Evolutionary conservation across 1,140 invertebrate genomes (phyloP).

Genomic region (Zaprionus davidi): DNA sequence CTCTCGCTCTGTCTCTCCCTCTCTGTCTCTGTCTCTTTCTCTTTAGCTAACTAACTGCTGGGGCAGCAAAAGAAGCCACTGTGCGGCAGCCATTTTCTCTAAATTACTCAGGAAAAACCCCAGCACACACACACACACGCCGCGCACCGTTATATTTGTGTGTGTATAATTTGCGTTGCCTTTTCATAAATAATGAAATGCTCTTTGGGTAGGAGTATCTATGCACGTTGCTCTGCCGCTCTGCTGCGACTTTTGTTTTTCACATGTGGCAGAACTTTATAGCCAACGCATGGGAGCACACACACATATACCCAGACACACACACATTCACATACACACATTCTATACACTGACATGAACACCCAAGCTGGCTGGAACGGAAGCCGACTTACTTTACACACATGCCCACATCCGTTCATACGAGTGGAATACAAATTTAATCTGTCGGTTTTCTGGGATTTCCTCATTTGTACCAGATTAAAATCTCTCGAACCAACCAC

Average conservation of each 20-base stretch:
- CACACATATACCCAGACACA: constrained; percentile 10
- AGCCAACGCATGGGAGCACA: constrained; percentile 33
- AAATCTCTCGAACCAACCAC: constrained; percentile 48
- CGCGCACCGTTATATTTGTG: constrained; percentile 25
- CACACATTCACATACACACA: constrained; percentile 5
- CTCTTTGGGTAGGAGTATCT: constrained; percentile 50
- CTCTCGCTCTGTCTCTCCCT: constrained; percentile 4
- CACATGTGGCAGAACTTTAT: constrained; percentile 52
- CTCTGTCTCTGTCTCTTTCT: constrained; percentile 11
- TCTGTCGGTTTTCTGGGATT: constrained; percentile 77
- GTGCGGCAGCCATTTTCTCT: constrained; percentile 58
- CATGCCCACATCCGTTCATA: constrained; percentile 67
- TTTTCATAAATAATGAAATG: constrained; percentile 75
- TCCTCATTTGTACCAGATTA: constrained; percentile 78
- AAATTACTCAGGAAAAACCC: constrained; percentile 56
- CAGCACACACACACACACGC: background rate
- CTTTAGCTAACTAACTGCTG: constrained; percentile 56
- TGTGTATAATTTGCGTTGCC: constrained; percentile 76
- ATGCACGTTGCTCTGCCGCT: constrained; percentile 15
- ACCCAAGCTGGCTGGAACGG: constrained; percentile 26
- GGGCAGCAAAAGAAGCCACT: constrained; percentile 49
- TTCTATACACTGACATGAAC: constrained; percentile 18
- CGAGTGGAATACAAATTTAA: constrained; percentile 79
- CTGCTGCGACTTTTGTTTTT: constrained; percentile 51
- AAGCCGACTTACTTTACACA: constrained; percentile 65